Evolutionary conservation across 2,113 vertebrate genomes (phyloP).

Genomic region (Onychorhynchus coronatus): DNA sequence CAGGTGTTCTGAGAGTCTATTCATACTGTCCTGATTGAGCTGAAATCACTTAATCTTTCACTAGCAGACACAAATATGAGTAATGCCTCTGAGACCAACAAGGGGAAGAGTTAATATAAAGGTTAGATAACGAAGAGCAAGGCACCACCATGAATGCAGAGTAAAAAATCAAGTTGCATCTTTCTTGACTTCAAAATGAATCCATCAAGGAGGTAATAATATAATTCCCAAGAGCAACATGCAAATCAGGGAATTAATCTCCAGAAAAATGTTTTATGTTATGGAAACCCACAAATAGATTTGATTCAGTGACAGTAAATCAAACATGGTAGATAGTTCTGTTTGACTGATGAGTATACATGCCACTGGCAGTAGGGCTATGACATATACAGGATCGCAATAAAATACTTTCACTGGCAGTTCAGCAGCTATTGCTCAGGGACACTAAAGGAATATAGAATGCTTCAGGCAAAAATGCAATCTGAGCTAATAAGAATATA

Average conservation of each 20-base stretch:
- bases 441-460: slow-evolving; percentile 63
- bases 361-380: slow-evolving; percentile 65
- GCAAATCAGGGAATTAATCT: slow-evolving; percentile 76
- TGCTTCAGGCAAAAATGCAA: slow-evolving; percentile 52
- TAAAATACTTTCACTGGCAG: slow-evolving; percentile 70
- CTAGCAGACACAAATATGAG: slow-evolving; percentile 41
- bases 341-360: slow-evolving; percentile 76
- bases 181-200: slow-evolving; percentile 60
- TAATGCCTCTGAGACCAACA: slow-evolving; percentile 26
- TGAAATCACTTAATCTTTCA: slow-evolving; percentile 51
- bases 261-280: slow-evolving; percentile 75
- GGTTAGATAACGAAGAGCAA: slow-evolving; percentile 51
- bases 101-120: slow-evolving; percentile 61
- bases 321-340: slow-evolving; percentile 68
- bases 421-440: slow-evolving; percentile 65
- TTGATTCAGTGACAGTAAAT: slow-evolving; percentile 73
- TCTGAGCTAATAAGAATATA: background rate
- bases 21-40: slow-evolving; percentile 14
- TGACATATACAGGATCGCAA: slow-evolving; percentile 68
- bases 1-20: slow-evolving; percentile 24
- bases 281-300: slow-evolving; percentile 69
- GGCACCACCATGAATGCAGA: slow-evolving; percentile 22
- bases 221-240: slow-evolving; percentile 54
- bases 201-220: slow-evolving; percentile 66
- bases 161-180: slow-evolving; percentile 40